Evolutionary conservation across 2,113 vertebrate species (phyloP), one percentile per base, ranked within the genome.

Genomic region (Chaetorhynchus papuensis): DNA sequence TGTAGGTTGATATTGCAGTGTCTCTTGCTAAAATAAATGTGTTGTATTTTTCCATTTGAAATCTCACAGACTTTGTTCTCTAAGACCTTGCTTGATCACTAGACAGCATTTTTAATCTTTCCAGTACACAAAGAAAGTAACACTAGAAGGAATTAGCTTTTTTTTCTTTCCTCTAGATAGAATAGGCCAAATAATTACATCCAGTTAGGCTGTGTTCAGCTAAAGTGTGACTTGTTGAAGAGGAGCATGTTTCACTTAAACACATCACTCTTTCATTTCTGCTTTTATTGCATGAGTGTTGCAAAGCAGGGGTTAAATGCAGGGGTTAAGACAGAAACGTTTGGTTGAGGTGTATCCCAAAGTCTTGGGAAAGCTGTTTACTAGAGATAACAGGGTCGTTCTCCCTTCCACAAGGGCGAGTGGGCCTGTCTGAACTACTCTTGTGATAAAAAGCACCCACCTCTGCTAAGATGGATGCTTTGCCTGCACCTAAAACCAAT

Each of bases 361-460:
- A 74, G 24, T 4, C 19, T 5, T 13, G 49, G 47, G 33, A 94
- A 92, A 92, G 95, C 94, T 97, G 97, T 47, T 80, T 74, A 21
- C 26, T 59, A 71, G 50, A 97, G 97, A 98, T 98, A 97, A 93
- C 2, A 0, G 9, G 4, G 27, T 23, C 61, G 2, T 65, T 63
- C 35, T 65, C 33, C 18, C 14, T 71, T 50, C 47, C 11, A 8
- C 6, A 47, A 63, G 27, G 18, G 22, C 26, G 10, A 44, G 18
- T n/a, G 30, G 23, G 33, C 10, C 20, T 60, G 23, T 44, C n/a
- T 72, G 50, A 44, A 9, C 26, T 35, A 26, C 18, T 57, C 41
- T 41, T 37, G 15, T 90, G 74, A 78, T 82, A 74, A 83, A 76
- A 42, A 61, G 23, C 15, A 33, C 21, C 20, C 23, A n/a, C n/a